A percentile compares a stretch with the other conserved stretches of the same genome.
Conservation (phyloP, 2,888 invertebrate genomes). For the Epinotia ramella region DNA sequence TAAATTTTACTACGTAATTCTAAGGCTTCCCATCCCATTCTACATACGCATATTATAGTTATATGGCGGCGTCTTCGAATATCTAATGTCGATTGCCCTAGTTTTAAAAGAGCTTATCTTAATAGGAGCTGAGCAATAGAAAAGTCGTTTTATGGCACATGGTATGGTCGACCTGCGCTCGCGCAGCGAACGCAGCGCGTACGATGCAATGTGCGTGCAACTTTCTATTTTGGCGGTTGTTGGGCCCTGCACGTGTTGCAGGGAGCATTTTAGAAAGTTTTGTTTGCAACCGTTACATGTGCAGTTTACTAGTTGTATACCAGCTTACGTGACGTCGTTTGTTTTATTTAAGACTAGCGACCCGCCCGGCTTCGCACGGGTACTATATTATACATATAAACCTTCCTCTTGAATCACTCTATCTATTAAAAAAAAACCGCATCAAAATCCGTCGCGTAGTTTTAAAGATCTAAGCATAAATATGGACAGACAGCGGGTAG, state of each 20-base stretch:
- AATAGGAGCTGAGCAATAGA: background rate
- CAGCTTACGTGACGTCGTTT: no score
- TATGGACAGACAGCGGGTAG: no score
- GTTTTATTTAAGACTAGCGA: no score
- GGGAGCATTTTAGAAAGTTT: conserved; percentile 74
- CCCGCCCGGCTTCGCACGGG: no score
- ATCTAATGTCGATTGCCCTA: background rate
- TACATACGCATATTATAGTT: conserved; percentile 5
- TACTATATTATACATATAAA: no score
- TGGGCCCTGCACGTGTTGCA: conserved; percentile 53
- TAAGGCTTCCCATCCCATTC: conserved; percentile 5
- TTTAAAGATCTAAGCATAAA: no score
- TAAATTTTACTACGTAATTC: background rate
- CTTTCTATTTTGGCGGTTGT: conserved; percentile 75
- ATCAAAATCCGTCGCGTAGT: no score
- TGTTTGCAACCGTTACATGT: conserved; percentile 52
- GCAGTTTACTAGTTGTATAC: conserved; percentile 16
- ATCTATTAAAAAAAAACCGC: no score
- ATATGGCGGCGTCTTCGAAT: conserved; percentile 28
- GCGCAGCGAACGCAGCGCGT: conserved; percentile 45
- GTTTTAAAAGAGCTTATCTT: conserved; percentile 1
- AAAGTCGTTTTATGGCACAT: background rate
- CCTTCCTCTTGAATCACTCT: no score
- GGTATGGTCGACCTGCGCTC: background rate
- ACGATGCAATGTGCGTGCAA: conserved; percentile 72